phyloP scores from a whole-genome alignment of 2,113 vertebrate genomes.

The Dipodomys ordii region DNA sequence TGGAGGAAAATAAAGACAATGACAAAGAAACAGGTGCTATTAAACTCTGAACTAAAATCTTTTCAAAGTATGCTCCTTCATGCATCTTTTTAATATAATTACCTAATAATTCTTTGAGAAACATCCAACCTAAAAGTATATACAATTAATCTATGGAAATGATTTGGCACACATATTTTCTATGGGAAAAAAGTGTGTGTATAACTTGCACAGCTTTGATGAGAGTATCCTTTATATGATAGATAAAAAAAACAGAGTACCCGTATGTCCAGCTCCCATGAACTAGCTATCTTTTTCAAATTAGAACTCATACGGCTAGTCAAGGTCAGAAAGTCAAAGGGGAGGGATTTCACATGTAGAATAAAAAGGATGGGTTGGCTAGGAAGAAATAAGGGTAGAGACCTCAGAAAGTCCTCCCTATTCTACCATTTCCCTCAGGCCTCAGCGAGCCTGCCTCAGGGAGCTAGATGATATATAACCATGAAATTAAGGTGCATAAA shows the following conservation, averaged over 20 bases:
- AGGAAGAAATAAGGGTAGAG: slow-evolving; percentile 22
- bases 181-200: background rate
- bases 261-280: background rate
- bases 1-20: background rate
- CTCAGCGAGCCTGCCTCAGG: background rate
- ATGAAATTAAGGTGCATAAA: slow-evolving; percentile 1
- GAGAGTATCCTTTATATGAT: slow-evolving; percentile 32
- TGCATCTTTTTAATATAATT: slow-evolving; percentile 7
- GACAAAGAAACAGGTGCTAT: slow-evolving; percentile 1
- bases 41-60: slow-evolving; percentile 26
- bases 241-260: slow-evolving; percentile 44
- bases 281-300: slow-evolving; percentile 3
- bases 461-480: background rate
- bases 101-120: slow-evolving; percentile 45
- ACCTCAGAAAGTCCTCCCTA: background rate
- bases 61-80: background rate
- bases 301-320: slow-evolving; percentile 38
- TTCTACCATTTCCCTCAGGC: background rate
- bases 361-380: background rate
- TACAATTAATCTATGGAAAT: slow-evolving; percentile 23
- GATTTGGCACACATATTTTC: slow-evolving; percentile 1
- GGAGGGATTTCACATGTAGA: background rate
- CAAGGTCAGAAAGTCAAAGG: slow-evolving; percentile 6
- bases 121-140: slow-evolving; percentile 23
- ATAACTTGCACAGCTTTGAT: background rate